Conservation (phyloP, 2,113 vertebrate genomes). For the Scortum barcoo region DNA sequence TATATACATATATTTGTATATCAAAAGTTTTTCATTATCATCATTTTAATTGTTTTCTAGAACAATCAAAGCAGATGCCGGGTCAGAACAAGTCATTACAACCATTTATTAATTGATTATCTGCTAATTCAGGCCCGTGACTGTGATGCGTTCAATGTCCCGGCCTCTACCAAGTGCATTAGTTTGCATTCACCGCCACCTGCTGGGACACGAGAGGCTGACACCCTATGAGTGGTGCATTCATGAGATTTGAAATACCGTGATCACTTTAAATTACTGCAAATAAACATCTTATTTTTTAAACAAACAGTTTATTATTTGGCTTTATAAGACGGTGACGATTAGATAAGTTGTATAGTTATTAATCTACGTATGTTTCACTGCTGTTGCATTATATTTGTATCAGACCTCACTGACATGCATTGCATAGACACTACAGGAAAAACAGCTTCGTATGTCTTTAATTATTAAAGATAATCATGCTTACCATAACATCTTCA, state of each 20-base stretch:
- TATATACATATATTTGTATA: neutral
- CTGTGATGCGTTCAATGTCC: neutral
- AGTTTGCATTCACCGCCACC: conserved; percentile 68
- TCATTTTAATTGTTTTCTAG: neutral
- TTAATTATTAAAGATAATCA: neutral
- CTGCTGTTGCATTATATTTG: neutral
- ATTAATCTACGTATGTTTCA: neutral
- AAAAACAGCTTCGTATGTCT: neutral
- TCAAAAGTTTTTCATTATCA: neutral
- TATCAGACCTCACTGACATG: neutral
- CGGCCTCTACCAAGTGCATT: conserved; percentile 27
- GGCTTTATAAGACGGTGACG: neutral
- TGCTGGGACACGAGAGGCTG: conserved; percentile 55
- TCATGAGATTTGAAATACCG: neutral
- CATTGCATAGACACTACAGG: neutral
- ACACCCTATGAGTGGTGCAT: neutral
- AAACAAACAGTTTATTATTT: too few relatives aligned
- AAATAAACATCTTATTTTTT: neutral
- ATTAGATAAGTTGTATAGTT: neutral
- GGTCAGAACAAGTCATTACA: neutral
- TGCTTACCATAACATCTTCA: neutral
- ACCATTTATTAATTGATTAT: neutral
- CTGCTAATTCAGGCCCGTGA: neutral
- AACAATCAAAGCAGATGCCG: neutral
- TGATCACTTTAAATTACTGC: neutral